These are phyloP conservation scores for Corythaeola cristata DNA, from an alignment of 2,113 vertebrate species.

Conservation along the genomic window DNA sequence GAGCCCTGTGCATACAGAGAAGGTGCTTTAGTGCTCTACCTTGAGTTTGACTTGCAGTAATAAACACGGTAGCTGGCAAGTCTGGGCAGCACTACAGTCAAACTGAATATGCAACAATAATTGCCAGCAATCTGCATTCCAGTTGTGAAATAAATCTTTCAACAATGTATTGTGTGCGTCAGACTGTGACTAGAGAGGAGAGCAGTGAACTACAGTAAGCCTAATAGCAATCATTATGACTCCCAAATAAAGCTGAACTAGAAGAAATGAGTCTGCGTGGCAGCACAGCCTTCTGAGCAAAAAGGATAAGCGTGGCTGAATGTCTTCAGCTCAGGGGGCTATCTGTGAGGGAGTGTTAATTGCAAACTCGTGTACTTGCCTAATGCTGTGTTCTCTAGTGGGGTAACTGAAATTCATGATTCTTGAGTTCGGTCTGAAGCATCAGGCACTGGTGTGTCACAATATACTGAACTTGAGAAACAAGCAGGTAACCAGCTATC, in stretches of 20 bases:
- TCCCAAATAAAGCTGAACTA: slow-evolving; percentile 10
- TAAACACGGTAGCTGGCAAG: slow-evolving; percentile 55
- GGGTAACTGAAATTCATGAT: neutral
- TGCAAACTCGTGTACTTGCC: neutral
- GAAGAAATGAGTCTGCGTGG: neutral
- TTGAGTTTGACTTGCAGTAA: slow-evolving; percentile 38
- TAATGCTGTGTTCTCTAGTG: neutral
- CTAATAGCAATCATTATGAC: slow-evolving; percentile 30
- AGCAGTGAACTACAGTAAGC: slow-evolving; percentile 14
- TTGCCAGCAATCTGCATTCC: slow-evolving; percentile 62
- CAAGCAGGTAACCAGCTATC: neutral
- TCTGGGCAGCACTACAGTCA: slow-evolving; percentile 58
- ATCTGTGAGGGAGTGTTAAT: neutral
- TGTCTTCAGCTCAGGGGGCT: neutral
- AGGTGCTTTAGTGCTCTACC: neutral
- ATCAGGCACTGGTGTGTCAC: neutral
- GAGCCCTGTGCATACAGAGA: neutral
- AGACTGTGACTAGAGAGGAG: slow-evolving; percentile 56
- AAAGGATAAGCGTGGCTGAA: neutral
- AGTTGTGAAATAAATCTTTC: slow-evolving; percentile 68
- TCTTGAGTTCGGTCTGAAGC: neutral
- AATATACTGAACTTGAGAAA: neutral
- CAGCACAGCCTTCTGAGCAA: neutral
- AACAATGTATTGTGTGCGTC: slow-evolving; percentile 60
- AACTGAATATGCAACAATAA: slow-evolving; percentile 60